These are phyloP conservation scores for Protobothrops flavoviridis DNA, from an alignment of 2,113 vertebrate genomes.

Conservation along the genomic window DNA sequence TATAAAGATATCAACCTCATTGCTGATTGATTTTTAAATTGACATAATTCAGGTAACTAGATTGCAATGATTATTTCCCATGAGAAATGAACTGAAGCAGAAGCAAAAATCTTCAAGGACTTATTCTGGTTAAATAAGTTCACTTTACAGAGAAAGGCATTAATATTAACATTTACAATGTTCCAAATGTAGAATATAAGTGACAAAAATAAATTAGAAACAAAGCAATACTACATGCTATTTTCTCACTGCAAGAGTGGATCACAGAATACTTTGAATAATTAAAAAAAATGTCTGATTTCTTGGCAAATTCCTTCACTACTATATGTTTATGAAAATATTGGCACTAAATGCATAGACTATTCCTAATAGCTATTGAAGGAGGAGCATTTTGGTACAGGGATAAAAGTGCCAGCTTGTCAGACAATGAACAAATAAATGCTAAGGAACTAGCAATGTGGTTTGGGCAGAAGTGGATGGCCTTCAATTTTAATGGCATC, in stretches of 20 bases:
- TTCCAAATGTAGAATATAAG: rapidly evolving
- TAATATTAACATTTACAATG: background rate
- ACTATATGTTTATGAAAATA: background rate
- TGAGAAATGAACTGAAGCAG: background rate
- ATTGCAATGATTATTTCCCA: background rate
- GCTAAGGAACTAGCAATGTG: background rate
- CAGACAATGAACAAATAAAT: background rate
- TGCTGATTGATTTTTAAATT: constrained; percentile 27
- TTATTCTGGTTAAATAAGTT: background rate
- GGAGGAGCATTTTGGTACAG: background rate
- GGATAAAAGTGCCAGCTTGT: background rate
- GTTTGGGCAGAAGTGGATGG: background rate
- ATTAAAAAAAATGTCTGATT: background rate
- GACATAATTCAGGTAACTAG: constrained; percentile 19
- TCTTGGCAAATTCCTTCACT: background rate
- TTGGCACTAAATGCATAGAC: background rate
- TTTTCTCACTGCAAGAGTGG: background rate
- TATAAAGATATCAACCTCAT: constrained; percentile 12
- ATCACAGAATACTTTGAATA: background rate
- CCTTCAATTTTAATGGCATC: background rate
- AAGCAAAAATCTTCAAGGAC: background rate
- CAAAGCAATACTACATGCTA: background rate
- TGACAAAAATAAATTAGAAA: background rate
- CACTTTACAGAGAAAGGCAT: background rate
- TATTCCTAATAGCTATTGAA: background rate